Conservation (phyloP, 2,797 vertebrate genomes). For the Alfaro cultratus region DNA sequence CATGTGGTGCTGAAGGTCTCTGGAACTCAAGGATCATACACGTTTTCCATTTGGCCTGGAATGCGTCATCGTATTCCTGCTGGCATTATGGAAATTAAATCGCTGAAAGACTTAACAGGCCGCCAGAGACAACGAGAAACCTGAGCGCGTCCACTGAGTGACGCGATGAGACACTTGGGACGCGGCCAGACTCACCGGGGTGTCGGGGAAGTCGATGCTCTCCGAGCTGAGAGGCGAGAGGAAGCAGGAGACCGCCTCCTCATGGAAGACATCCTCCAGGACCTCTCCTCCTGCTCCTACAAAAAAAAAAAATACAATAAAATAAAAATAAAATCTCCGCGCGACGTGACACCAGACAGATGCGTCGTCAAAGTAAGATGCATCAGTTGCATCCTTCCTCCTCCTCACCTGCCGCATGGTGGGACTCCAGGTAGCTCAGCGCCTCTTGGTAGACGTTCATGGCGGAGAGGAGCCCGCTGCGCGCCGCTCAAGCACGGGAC, state of each 20-base stretch:
- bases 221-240: constrained; percentile 45
- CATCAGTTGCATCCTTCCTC: not conserved
- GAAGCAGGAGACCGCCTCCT: constrained; percentile 46
- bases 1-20: not conserved
- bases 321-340: not conserved
- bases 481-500: not conserved
- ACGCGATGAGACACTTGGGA: not conserved
- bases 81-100: constrained; percentile 3
- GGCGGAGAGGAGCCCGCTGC: not conserved
- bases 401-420: constrained; percentile 60
- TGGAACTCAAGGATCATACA: not conserved
- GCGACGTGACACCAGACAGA: too few relatives aligned
- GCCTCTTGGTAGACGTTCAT: constrained; percentile 82
- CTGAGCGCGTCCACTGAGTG: not conserved
- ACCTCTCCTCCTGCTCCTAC: constrained; percentile 35
- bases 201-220: constrained; percentile 51
- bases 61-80: not conserved
- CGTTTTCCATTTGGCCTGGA: not conserved
- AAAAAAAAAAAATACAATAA: too few relatives aligned
- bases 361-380: not conserved
- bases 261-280: constrained; percentile 69
- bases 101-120: not conserved
- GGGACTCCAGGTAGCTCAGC: constrained; percentile 64
- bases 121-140: constrained; percentile 6
- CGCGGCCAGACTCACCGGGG: constrained; percentile 50